phyloP scores from a whole-genome alignment of 2,113 vertebrate species.

The Lates calcarifer region DNA sequence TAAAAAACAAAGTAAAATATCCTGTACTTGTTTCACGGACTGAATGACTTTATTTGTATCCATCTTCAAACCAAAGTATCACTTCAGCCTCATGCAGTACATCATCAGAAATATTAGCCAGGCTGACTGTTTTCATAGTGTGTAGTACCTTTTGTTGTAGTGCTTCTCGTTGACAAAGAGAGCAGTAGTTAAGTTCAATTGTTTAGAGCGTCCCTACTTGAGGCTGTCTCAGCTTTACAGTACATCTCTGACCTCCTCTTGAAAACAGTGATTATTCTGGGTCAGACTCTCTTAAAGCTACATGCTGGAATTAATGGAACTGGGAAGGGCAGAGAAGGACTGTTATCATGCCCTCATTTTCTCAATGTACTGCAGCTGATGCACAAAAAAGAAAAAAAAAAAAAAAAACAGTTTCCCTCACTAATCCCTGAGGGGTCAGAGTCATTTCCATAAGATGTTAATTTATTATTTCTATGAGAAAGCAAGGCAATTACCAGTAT shows the following conservation, averaged over 20 bases:
- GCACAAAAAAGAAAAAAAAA: constrained; percentile 26
- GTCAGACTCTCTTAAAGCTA: constrained; percentile 78
- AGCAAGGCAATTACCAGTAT: constrained; percentile 39
- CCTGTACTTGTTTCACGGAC: background rate
- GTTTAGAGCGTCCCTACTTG: constrained; percentile 51
- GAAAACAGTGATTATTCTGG: constrained; percentile 77
- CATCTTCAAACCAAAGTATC: background rate
- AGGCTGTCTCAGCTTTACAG: constrained; percentile 53
- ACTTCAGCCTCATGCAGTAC: background rate
- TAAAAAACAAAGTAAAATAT: background rate
- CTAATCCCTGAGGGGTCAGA: constrained; percentile 36
- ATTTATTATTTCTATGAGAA: constrained; percentile 31
- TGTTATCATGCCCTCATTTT: constrained; percentile 62
- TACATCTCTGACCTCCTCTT: constrained; percentile 68
- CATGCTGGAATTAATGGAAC: constrained; percentile 67
- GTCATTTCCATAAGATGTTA: constrained; percentile 37
- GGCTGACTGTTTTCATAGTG: background rate
- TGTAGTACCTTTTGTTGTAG: background rate
- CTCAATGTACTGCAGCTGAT: constrained; percentile 28
- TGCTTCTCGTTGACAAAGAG: constrained; percentile 19
- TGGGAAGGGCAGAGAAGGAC: constrained; percentile 64
- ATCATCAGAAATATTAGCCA: background rate
- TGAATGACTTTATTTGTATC: background rate
- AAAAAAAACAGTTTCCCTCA: constrained; percentile 19
- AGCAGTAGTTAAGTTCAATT: constrained; percentile 28